Evolutionary conservation across 2,888 invertebrate species (phyloP).

Genomic region (Mystacides longicornis): DNA sequence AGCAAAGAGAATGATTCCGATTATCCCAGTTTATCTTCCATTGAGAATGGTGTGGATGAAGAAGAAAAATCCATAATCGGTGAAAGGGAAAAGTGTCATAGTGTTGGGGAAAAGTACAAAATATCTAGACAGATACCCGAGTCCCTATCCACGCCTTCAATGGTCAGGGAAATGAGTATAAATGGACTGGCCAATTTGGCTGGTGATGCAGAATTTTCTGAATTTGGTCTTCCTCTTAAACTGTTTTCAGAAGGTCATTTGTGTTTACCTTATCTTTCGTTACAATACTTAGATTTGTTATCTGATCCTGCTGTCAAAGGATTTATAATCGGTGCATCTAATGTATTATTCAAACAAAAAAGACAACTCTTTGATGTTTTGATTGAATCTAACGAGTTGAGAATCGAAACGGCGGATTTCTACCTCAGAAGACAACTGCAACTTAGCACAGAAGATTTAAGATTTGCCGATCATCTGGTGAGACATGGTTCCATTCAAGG

Average conservation of each 20-base stretch:
- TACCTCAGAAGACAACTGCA: slow-evolving; percentile 76
- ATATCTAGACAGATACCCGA: slow-evolving; percentile 37
- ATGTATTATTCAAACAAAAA: slow-evolving; percentile 95
- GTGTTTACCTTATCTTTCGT: slow-evolving; percentile 90
- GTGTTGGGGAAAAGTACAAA: slow-evolving; percentile 46
- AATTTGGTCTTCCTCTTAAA: slow-evolving; percentile 82
- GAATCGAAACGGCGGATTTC: slow-evolving; percentile 76
- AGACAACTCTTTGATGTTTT: slow-evolving; percentile 86
- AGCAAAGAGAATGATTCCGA: slow-evolving; percentile 26
- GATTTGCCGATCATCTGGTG: slow-evolving; percentile 91
- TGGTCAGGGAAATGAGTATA: slow-evolving; percentile 64
- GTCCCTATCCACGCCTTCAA: slow-evolving; percentile 46
- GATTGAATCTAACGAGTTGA: slow-evolving; percentile 79
- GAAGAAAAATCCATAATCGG: slow-evolving; percentile 38
- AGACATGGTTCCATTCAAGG: slow-evolving; percentile 69
- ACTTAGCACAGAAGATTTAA: slow-evolving; percentile 87
- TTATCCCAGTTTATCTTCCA: slow-evolving; percentile 8
- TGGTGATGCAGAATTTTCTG: slow-evolving; percentile 59
- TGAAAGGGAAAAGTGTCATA: slow-evolving; percentile 45
- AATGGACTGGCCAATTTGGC: slow-evolving; percentile 55
- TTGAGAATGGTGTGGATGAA: slow-evolving; percentile 29
- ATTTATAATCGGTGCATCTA: slow-evolving; percentile 93
- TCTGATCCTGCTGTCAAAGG: slow-evolving; percentile 80
- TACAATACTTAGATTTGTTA: slow-evolving; percentile 89
- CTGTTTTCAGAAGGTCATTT: slow-evolving; percentile 87